phyloP scores from a whole-genome alignment of 2,113 vertebrate species.

The Rhipidura dahli region DNA sequence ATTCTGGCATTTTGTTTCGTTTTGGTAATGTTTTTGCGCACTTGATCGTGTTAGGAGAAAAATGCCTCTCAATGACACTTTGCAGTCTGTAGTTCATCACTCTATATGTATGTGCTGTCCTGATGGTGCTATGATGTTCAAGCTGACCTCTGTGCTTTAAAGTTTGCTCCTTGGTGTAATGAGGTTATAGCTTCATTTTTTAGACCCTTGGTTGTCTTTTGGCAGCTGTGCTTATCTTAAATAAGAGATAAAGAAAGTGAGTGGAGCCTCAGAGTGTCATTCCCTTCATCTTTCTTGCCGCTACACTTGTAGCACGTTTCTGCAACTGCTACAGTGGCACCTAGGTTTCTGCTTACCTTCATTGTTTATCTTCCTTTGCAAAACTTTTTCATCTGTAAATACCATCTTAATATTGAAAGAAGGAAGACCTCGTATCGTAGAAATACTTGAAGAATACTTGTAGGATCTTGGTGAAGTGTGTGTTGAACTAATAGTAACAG shows the following conservation, averaged over 20 bases:
- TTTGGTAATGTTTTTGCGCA: not conserved
- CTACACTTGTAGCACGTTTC: accelerated
- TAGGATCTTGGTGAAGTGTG: not conserved
- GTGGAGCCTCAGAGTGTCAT: not conserved
- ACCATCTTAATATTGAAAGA: not conserved
- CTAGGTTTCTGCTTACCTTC: not conserved
- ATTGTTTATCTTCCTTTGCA: not conserved
- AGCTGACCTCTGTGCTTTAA: not conserved
- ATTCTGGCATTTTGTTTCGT: not conserved
- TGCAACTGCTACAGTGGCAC: not conserved
- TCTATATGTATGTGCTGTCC: not conserved
- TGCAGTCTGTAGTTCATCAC: not conserved
- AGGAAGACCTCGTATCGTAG: not conserved
- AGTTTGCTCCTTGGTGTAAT: not conserved
- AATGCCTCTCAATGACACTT: not conserved
- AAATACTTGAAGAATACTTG: not conserved
- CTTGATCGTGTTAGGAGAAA: not conserved
- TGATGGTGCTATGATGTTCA: not conserved
- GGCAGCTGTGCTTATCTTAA: not conserved
- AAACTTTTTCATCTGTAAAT: not conserved
- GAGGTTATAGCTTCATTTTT: not conserved
- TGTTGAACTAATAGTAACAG: not conserved
- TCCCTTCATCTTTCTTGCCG: not conserved
- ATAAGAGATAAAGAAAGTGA: not conserved
- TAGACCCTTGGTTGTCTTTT: not conserved